Conservation (phyloP, 2,113 vertebrate genomes). For the Pyxicephalus adspersus region DNA sequence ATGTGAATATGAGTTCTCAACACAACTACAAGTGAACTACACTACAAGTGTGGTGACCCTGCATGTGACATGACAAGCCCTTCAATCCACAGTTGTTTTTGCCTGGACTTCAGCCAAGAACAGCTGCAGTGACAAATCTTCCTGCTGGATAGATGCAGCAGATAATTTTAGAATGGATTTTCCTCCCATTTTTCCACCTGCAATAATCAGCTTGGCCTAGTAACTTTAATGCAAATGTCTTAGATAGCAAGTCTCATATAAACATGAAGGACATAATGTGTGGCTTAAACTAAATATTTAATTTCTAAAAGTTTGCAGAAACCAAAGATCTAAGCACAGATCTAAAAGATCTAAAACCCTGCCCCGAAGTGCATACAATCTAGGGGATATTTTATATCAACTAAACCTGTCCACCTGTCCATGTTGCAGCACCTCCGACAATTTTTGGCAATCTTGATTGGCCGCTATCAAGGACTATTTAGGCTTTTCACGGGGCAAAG, state of each 20-base stretch:
- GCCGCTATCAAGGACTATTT: no score
- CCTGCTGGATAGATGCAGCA: slow-evolving; percentile 21
- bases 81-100: slow-evolving; percentile 52
- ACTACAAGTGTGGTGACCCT: slow-evolving; percentile 30
- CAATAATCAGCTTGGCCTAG: not conserved
- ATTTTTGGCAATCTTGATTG: no score
- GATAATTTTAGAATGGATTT: slow-evolving; percentile 47
- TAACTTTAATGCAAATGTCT: slow-evolving; percentile 11
- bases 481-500: no score
- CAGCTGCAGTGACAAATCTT: slow-evolving; percentile 45
- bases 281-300: not conserved
- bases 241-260: not conserved
- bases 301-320: no score
- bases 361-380: no score
- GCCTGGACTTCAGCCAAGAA: slow-evolving; percentile 24
- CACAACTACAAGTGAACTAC: no score
- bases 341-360: no score
- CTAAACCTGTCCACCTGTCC: no score
- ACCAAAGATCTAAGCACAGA: no score
- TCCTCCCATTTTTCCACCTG: slow-evolving; percentile 29
- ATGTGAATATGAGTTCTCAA: slow-evolving; percentile 3
- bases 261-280: slow-evolving; percentile 9
- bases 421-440: no score
- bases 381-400: no score
- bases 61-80: slow-evolving; percentile 45